phyloP scores from a whole-genome alignment of 2,888 invertebrate genomes.

The Sicus ferrugineus region DNA sequence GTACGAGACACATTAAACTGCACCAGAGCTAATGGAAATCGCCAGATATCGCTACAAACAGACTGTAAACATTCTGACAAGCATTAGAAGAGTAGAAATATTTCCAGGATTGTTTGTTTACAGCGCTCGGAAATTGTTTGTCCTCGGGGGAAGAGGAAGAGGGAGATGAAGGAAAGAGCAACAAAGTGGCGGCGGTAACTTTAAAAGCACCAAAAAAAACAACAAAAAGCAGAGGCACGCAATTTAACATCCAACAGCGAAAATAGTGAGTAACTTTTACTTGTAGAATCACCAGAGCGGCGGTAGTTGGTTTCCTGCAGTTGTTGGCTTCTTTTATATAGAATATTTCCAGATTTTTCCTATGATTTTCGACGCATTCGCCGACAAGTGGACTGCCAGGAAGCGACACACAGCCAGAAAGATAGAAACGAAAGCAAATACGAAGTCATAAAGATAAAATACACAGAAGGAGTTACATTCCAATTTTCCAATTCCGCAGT shows the following conservation, averaged over 20 bases:
- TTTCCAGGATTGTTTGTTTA: neutral
- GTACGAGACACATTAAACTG: slow-evolving; percentile 6
- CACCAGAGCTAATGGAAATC: neutral
- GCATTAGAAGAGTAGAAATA: neutral
- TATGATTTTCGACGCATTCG: neutral
- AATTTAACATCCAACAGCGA: neutral
- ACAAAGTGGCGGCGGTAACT: neutral
- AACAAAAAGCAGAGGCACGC: neutral
- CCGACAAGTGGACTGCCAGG: neutral
- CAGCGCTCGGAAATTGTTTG: neutral
- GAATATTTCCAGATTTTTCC: neutral
- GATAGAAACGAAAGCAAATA: neutral
- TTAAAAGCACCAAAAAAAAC: neutral
- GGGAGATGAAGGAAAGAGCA: neutral
- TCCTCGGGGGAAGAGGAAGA: neutral
- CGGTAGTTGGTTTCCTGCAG: neutral
- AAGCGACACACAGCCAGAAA: neutral
- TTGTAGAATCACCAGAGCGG: neutral
- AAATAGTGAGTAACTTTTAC: too few relatives aligned
- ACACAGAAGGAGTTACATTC: too few relatives aligned
- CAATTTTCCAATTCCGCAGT: neutral
- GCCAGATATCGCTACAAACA: neutral
- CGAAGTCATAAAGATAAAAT: neutral
- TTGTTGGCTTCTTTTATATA: neutral
- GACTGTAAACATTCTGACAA: neutral